Conservation (phyloP, 2,113 vertebrate species). For the Protomyctophum bolini region DNA sequence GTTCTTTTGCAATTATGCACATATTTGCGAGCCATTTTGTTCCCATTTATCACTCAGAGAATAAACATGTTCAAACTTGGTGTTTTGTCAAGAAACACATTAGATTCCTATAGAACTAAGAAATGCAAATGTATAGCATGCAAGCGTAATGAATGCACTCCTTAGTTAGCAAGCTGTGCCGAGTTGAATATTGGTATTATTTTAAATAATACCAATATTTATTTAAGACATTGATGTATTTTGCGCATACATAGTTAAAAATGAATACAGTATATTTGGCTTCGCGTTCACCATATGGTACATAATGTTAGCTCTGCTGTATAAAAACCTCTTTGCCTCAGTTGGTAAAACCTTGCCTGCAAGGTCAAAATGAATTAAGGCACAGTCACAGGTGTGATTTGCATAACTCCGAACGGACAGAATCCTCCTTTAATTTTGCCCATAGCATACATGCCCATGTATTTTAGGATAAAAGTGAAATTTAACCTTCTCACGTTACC, state of each 20-base stretch:
- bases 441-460: too few species aligned
- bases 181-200: conserved; percentile 16
- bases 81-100: too few species aligned
- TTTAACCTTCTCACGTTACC: neutral
- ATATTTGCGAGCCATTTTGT: too few species aligned
- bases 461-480: neutral
- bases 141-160: conserved; percentile 1
- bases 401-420: neutral
- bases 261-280: neutral
- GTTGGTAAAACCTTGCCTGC: neutral
- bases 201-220: too few species aligned
- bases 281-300: neutral
- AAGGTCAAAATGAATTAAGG: neutral
- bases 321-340: neutral
- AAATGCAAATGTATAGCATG: too few species aligned
- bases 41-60: too few species aligned
- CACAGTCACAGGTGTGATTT: neutral
- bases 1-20: too few species aligned
- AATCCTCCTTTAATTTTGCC: neutral
- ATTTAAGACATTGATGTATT: neutral
- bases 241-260: neutral
- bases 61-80: too few species aligned
- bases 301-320: neutral
- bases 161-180: neutral
- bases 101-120: too few species aligned